Evolutionary conservation across 2,797 vertebrate genomes (phyloP), one percentile per base, ranked within the genome.

Genomic region (Cygnus olor): DNA sequence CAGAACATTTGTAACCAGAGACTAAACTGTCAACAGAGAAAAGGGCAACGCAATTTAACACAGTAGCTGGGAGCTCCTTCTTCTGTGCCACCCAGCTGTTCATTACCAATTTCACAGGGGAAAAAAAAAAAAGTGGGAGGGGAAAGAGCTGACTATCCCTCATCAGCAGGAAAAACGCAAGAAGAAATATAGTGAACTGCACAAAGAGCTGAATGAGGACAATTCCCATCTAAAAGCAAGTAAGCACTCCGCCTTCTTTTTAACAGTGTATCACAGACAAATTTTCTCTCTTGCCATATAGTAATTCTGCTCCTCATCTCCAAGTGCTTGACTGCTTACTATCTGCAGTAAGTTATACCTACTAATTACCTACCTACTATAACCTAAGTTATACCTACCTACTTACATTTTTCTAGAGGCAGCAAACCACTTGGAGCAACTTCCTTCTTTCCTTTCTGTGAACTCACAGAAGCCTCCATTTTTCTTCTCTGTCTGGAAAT

Each of bases 81-180:
- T 61, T 80, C 65, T 45, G 28, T 40, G 61, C 32, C 76, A 66
- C 15, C 6, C n/a, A 57, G 36, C 17, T 49, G 4, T 24, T 80
- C 40, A 51, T 36, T 80, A 66, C 21, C 36, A 38, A 77, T 21
- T 57, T 14, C 28, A 84, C 6, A 19, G 30, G 10, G 28, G 6
- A 36, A 36, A 36, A 36, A 47, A 78, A 49, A 34, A 47, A 17
- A 12, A 2, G 0, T 0, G 1, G 4, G 5, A 2, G 2, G 25
- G 7, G 34, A 27, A 36, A 60, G 24, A 90, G 25, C 27, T 69
- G 73, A 69, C 12, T 8, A 54, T 14, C 34, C 15, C 32, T 80
- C 32, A 18, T 32, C 45, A 88, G 21, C 63, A 81, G 47, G 27
- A 63, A 85, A 81, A 77, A 57, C 14, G 19, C 19, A 36, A 18